phyloP scores from a whole-genome alignment of 2,888 invertebrate genomes.

The Plebejus anna region DNA sequence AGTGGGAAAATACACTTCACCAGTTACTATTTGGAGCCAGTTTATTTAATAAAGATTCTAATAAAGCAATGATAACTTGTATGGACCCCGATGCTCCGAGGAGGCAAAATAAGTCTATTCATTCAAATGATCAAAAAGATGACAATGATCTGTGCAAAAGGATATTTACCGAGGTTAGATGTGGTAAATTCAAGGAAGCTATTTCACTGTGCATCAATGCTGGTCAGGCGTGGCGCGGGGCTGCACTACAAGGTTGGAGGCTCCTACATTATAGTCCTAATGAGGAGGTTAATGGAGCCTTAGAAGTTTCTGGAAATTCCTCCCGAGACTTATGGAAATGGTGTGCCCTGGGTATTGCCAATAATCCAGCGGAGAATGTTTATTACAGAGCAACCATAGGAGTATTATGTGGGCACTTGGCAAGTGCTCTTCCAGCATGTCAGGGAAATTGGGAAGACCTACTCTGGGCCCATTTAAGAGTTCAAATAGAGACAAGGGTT shows the following conservation, averaged over 20 bases:
- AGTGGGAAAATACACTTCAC: conserved; percentile 95
- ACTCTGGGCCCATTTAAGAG: conserved; percentile 92
- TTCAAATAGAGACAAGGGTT: conserved; percentile 90
- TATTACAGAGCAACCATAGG: conserved; percentile 85
- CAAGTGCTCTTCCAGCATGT: conserved; percentile 87
- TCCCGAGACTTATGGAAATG: conserved; percentile 89
- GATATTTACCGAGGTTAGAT: conserved; percentile 88
- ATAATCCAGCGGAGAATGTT: conserved; percentile 76
- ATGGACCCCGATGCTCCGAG: conserved; percentile 95
- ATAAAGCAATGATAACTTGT: conserved; percentile 78
- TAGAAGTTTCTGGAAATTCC: conserved; percentile 89
- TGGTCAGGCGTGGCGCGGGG: conserved; percentile 96
- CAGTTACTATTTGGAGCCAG: conserved; percentile 81
- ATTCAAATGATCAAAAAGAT: conserved; percentile 93
- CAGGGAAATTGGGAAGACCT: conserved; percentile 92
- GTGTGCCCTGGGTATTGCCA: conserved; percentile 83
- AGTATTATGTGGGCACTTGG: conserved; percentile 90
- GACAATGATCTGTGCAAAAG: conserved; percentile 74
- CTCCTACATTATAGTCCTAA: conserved; percentile 92
- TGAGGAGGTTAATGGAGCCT: conserved; percentile 61
- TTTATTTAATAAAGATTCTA: conserved; percentile 70
- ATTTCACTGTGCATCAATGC: conserved; percentile 90
- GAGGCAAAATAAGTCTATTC: conserved; percentile 87
- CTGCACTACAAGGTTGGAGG: conserved; percentile 94
- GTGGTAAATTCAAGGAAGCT: conserved; percentile 92